Percentiles rank a stretch among this genome's conserved stretches.
phyloP scores from a whole-genome alignment of 2,113 vertebrate genomes.

The Tragelaphus strepsiceros region DNA sequence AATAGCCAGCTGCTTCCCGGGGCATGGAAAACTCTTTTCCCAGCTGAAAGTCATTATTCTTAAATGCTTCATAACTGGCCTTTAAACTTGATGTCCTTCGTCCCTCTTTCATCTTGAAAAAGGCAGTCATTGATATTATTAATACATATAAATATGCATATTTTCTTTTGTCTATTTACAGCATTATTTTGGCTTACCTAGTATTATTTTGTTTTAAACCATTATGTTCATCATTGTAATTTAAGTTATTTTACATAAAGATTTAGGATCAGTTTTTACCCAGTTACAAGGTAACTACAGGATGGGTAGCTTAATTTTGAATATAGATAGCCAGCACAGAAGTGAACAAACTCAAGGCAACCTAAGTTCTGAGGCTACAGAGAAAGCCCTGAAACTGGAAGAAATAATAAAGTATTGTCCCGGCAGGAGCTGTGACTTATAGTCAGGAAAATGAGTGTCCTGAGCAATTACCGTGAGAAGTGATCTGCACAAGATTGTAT shows the following conservation, averaged over 20 bases:
- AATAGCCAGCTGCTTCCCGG: slow-evolving; percentile 87
- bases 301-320: background rate
- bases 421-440: background rate
- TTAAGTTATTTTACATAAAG: background rate
- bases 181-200: background rate
- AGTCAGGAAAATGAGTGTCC: background rate
- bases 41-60: slow-evolving; percentile 98
- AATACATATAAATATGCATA: background rate
- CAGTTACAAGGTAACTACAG: background rate
- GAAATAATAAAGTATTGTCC: background rate
- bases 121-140: slow-evolving; percentile 7
- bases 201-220: background rate
- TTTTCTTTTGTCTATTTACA: background rate
- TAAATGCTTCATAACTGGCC: slow-evolving; percentile 98
- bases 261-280: slow-evolving; percentile 13
- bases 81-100: slow-evolving; percentile 96
- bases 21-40: slow-evolving; percentile 91
- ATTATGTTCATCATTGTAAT: background rate
- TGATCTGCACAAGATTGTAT: background rate
- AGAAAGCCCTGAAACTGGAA: background rate
- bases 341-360: background rate
- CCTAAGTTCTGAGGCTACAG: background rate
- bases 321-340: background rate
- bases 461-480: background rate
- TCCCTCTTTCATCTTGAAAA: slow-evolving; percentile 96